A percentile compares a stretch with the other conserved stretches of the same genome.
These are phyloP conservation scores for Netelia virgata DNA, from an alignment of 2,888 invertebrate genomes.

Conservation along the genomic window DNA sequence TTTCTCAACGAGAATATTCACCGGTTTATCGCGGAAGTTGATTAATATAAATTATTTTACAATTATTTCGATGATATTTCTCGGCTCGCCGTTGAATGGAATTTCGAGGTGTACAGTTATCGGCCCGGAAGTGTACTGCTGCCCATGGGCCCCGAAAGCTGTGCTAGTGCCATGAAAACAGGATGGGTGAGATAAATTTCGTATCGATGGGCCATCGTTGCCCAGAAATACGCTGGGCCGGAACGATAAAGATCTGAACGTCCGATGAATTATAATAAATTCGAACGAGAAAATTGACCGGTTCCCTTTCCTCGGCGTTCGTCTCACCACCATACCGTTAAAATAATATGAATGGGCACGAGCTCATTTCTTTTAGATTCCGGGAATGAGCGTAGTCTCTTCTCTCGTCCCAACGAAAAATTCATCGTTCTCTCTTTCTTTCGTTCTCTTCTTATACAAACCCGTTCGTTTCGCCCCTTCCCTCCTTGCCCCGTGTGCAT, in stretches of 20 bases:
- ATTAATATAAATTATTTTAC: slow-evolving; percentile 29
- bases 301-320: slow-evolving; percentile 15
- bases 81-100: slow-evolving; percentile 3
- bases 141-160: slow-evolving; percentile 5
- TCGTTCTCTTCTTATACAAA: slow-evolving; percentile 31
- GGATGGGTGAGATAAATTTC: slow-evolving; percentile 43
- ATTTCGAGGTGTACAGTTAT: slow-evolving; percentile 51
- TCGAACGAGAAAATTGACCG: slow-evolving; percentile 51
- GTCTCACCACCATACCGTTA: not conserved
- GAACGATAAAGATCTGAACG: slow-evolving; percentile 51
- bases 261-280: slow-evolving; percentile 57
- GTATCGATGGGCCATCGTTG: not conserved
- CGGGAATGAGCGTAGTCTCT: slow-evolving; percentile 24
- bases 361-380: slow-evolving; percentile 59
- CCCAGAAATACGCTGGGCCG: not conserved
- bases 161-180: slow-evolving; percentile 16
- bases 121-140: not conserved
- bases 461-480: slow-evolving; percentile 5
- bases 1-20: not conserved
- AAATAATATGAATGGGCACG: slow-evolving; percentile 52
- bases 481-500: not conserved
- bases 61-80: slow-evolving; percentile 13
- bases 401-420: slow-evolving; percentile 42
- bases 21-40: slow-evolving; percentile 8
- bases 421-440: slow-evolving; percentile 48